Evolutionary conservation across 2,797 vertebrate species (phyloP).

Genomic region (Sarcoramphus papa): DNA sequence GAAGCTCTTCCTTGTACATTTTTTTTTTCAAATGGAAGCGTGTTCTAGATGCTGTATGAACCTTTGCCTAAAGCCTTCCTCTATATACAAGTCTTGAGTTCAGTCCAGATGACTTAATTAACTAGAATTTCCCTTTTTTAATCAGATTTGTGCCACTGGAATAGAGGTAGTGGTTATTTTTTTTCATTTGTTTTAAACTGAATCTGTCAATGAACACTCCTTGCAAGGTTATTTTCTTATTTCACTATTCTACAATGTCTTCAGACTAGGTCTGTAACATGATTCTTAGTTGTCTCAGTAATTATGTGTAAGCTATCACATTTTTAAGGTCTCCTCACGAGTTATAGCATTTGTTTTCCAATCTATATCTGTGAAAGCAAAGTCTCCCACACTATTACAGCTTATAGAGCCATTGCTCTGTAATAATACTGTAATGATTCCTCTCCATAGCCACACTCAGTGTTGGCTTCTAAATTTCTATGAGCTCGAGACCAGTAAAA

Average conservation of each 20-base stretch:
- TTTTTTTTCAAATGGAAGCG: neutral
- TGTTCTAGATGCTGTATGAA: neutral
- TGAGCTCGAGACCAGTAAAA: neutral
- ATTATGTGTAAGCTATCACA: neutral
- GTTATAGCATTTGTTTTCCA: neutral
- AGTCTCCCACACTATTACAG: neutral
- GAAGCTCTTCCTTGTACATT: neutral
- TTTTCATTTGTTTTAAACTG: neutral
- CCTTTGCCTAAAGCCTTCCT: neutral
- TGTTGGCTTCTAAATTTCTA: neutral
- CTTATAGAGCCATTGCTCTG: neutral
- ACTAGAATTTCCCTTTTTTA: neutral
- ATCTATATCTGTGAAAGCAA: neutral
- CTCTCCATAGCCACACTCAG: neutral
- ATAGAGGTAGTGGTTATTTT: neutral
- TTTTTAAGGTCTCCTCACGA: neutral
- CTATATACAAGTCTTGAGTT: neutral
- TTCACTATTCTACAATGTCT: neutral
- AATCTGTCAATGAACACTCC: neutral
- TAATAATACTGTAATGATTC: neutral
- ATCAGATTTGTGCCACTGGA: neutral
- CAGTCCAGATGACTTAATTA: neutral
- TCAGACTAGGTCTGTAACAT: neutral
- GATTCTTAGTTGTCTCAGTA: neutral
- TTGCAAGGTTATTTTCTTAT: neutral